A percentile compares a stretch with the other conserved stretches of the same genome.
These are phyloP conservation scores for Allobates femoralis DNA, from an alignment of 2,797 vertebrate species.

Conservation along the genomic window DNA sequence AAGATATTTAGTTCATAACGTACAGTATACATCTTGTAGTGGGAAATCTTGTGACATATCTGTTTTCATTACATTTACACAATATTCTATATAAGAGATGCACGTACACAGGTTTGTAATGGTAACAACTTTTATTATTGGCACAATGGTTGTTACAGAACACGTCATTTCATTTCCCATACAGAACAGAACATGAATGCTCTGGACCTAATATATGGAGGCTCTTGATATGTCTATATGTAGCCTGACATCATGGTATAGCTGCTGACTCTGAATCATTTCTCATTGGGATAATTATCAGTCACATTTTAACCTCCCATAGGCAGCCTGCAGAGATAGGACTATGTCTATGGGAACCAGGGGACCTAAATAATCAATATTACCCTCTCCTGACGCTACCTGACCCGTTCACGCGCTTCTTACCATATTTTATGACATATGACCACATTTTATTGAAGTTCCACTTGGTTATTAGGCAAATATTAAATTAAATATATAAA, in stretches of 20 bases:
- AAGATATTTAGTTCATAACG: too few relatives aligned
- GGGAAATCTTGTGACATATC: too few relatives aligned
- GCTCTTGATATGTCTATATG: background rate
- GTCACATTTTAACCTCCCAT: background rate
- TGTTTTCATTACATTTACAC: too few relatives aligned
- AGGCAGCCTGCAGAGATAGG: background rate
- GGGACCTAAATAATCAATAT: background rate
- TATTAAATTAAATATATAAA: slow-evolving; percentile 50
- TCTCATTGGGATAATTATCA: background rate
- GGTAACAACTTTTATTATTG: background rate
- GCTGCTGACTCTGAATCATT: slow-evolving; percentile 11
- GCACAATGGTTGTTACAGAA: slow-evolving; percentile 15
- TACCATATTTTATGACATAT: background rate
- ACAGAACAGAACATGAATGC: background rate
- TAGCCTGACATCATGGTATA: background rate
- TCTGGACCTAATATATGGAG: background rate
- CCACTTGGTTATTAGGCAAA: background rate
- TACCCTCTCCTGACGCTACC: background rate
- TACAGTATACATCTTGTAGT: too few relatives aligned
- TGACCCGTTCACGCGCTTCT: background rate
- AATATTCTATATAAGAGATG: background rate
- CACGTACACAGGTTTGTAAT: background rate
- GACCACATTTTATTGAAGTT: background rate
- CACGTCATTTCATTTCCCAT: background rate
- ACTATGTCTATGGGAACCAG: background rate